phyloP scores from a whole-genome alignment of 2,797 vertebrate genomes.

The Capromys pilorides region DNA sequence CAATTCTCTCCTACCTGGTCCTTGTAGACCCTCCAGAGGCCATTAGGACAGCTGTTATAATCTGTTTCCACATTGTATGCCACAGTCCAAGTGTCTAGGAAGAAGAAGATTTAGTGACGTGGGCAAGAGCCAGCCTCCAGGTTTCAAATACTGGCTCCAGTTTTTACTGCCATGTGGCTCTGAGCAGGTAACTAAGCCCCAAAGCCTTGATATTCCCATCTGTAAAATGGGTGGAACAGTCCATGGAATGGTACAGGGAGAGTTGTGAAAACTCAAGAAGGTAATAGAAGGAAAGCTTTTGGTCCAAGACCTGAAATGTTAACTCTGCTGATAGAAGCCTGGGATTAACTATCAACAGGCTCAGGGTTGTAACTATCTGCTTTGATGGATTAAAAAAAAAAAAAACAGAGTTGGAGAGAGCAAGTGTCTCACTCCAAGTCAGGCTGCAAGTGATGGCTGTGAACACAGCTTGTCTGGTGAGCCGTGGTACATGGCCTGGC shows the following conservation, averaged over 20 bases:
- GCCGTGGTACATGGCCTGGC: background rate
- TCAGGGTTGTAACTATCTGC: background rate
- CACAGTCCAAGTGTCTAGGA: background rate
- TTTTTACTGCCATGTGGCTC: background rate
- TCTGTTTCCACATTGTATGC: background rate
- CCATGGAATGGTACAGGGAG: background rate
- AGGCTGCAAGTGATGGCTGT: background rate
- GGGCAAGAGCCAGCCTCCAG: background rate
- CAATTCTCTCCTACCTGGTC: background rate
- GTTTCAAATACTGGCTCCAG: background rate
- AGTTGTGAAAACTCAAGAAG: background rate
- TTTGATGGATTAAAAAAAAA: slow-evolving; percentile 13
- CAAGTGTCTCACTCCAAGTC: background rate
- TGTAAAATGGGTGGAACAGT: background rate
- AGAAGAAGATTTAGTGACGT: background rate
- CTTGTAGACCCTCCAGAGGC: background rate
- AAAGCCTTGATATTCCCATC: background rate
- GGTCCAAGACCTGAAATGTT: background rate
- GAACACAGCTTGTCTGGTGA: background rate
- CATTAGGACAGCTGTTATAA: background rate
- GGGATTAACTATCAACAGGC: background rate
- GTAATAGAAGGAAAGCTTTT: background rate
- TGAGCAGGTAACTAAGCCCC: background rate
- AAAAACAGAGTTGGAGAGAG: slow-evolving; percentile 20
- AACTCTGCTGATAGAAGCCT: background rate